Evolutionary conservation across 2,797 vertebrate genomes (phyloP), one percentile per base, ranked within the genome.

Genomic region (Peromyscus aztecus): DNA sequence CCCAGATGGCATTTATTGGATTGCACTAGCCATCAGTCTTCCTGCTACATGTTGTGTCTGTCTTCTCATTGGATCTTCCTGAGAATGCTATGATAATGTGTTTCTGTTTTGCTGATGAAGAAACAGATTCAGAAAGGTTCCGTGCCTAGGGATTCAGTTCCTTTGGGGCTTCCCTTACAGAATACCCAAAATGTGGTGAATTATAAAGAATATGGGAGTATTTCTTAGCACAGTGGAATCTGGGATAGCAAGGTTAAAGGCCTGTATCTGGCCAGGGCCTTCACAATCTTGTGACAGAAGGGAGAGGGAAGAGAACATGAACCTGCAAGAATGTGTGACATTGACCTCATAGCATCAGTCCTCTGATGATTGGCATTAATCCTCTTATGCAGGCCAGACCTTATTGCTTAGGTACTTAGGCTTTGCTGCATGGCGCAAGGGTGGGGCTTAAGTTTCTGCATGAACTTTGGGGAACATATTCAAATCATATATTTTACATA

Each of bases 51-150:
- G 24, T 61, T 81, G 81, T 84, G 17, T 57, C 94, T 92, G 31
- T 12, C 40, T 89, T 95, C 75, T 84, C 10, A 55, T 69, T 96
- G 85, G 80, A 24, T 89, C 8, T 91, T 94, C 17, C 49, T 16
- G 59, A 89, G 14, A 55, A 10, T 43, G 52, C 78, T 34, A 19
- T 89, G 61, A 78, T 31, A 69, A 57, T 49, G 67, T 78, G 8
- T 89, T 81, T 81, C n/a, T 52, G 69, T 80, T 80, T 95, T 85
- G n/a, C 59, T 23, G 6, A 49, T 49, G 40, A 90, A 85, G 57
- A 89, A 86, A 49, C 2, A 90, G 43, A 82, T 8, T 83, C 23
- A 85, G n/a, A 71, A 76, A 29, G 0, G 12, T 55, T 92, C 23
- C 71, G 6, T 73, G 81, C 31, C 90, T 88, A n/a, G 29, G 40